A percentile compares a stretch with the other conserved stretches of the same genome.
phyloP scores from a whole-genome alignment of 2,888 invertebrate species.

The Melinopterus prodromus region DNA sequence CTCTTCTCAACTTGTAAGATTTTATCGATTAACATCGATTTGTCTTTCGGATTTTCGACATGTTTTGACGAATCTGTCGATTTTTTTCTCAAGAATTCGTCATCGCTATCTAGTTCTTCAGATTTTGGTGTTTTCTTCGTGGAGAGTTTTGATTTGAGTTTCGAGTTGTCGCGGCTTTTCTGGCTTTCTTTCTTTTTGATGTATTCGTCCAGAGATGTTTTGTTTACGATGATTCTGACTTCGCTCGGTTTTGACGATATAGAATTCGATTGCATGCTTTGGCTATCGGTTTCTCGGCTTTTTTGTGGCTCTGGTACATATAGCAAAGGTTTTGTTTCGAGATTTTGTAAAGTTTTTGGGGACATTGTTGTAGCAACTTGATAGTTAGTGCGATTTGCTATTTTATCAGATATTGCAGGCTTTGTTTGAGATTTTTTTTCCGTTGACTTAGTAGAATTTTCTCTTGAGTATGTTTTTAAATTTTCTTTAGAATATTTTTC shows the following conservation, averaged over 20 bases:
- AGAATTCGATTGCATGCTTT: background rate
- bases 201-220: background rate
- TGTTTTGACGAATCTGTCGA: background rate
- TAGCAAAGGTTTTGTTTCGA: background rate
- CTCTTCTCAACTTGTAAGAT: slow-evolving; percentile 38
- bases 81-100: background rate
- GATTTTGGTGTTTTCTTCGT: slow-evolving; percentile 24
- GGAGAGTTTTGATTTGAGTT: slow-evolving; percentile 27
- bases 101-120: slow-evolving; percentile 9
- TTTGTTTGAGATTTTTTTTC: background rate
- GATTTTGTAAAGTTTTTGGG: background rate
- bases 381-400: background rate
- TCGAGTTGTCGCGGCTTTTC: background rate
- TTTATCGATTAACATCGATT: slow-evolving; percentile 25
- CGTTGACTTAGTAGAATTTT: background rate
- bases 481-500: background rate
- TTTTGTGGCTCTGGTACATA: background rate
- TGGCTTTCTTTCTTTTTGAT: slow-evolving; percentile 13
- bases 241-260: background rate
- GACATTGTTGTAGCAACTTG: background rate
- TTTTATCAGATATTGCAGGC: background rate
- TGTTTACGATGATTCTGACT: background rate
- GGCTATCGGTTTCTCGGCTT: background rate
- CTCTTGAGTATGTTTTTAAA: background rate
- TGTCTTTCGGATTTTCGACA: background rate